A percentile compares a stretch with the other conserved stretches of the same genome.
phyloP scores from a whole-genome alignment of 2,113 vertebrate species.

The Himantopus leucocephalus region DNA sequence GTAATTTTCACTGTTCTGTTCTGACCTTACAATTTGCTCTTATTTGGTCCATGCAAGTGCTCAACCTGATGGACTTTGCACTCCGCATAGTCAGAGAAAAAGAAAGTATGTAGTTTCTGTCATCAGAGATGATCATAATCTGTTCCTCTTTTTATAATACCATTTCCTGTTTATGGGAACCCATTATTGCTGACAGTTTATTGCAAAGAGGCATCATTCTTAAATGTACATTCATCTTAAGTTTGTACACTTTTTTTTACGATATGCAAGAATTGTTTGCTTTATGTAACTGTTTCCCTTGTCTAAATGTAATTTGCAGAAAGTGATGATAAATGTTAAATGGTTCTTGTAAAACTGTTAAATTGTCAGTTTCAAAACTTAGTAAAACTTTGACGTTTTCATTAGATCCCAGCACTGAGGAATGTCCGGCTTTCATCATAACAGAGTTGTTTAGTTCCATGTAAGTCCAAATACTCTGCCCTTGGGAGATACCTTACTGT shows the following conservation, averaged over 20 bases:
- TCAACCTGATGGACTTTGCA: neutral
- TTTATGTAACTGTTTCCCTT: slow-evolving; percentile 31
- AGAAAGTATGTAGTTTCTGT: neutral
- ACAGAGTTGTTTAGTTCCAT: slow-evolving; percentile 62
- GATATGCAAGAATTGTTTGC: neutral
- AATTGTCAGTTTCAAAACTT: slow-evolving; percentile 62
- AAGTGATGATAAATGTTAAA: slow-evolving; percentile 70
- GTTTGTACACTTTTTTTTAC: neutral
- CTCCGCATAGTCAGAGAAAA: neutral
- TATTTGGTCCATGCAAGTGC: neutral
- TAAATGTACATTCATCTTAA: neutral
- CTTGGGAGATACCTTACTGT: slow-evolving; percentile 64
- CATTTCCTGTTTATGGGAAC: neutral
- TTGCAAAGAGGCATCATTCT: neutral
- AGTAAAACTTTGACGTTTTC: slow-evolving; percentile 67
- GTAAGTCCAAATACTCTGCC: slow-evolving; percentile 64
- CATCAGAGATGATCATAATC: neutral
- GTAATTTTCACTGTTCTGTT: neutral
- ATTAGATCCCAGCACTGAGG: slow-evolving; percentile 59
- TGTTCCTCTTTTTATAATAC: neutral
- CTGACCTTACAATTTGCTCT: neutral
- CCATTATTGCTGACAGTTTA: neutral
- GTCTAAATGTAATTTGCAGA: slow-evolving; percentile 51
- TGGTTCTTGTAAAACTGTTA: slow-evolving; percentile 71
- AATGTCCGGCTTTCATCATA: slow-evolving; percentile 73